These are phyloP conservation scores for Biston betularia DNA, from an alignment of 2,888 invertebrate genomes.

Conservation along the genomic window DNA sequence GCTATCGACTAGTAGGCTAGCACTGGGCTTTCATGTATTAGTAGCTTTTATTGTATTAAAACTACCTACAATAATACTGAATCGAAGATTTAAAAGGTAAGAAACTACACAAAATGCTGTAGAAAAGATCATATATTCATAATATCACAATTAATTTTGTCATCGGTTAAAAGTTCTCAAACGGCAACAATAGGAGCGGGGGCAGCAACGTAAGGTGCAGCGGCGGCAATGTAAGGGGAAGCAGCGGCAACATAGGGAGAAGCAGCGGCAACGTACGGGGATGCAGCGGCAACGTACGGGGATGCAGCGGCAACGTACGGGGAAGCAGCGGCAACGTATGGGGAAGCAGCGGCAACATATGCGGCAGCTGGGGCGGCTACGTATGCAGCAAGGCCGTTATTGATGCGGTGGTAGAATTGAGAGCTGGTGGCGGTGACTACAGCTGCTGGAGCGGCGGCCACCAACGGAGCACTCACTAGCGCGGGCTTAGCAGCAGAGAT, in stretches of 20 bases:
- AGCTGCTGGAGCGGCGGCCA: slow-evolving; percentile 76
- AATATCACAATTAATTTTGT: slow-evolving; percentile 55
- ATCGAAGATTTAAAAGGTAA: no score
- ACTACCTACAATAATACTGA: no score
- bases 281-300: slow-evolving; percentile 57
- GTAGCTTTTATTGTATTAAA: no score
- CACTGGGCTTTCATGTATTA: no score
- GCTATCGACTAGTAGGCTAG: no score
- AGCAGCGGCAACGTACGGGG: slow-evolving; percentile 54
- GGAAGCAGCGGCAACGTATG: slow-evolving; percentile 49
- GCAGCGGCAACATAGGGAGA: slow-evolving; percentile 42
- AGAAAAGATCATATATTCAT: slow-evolving; percentile 50
- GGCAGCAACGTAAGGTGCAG: slow-evolving; percentile 40
- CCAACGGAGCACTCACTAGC: slow-evolving; percentile 64
- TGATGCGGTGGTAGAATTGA: slow-evolving; percentile 88
- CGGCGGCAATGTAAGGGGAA: slow-evolving; percentile 41
- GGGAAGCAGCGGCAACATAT: slow-evolving; percentile 52
- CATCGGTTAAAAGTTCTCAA: slow-evolving; percentile 41
- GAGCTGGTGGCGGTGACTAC: slow-evolving; percentile 89
- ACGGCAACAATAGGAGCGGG: slow-evolving; percentile 54
- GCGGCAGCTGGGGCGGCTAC: slow-evolving; percentile 72
- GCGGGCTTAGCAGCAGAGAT: slow-evolving; percentile 71
- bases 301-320: slow-evolving; percentile 59
- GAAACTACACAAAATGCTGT: slow-evolving; percentile 15
- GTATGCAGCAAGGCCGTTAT: slow-evolving; percentile 82